Base-by-base conservation (phyloP, 2,888 invertebrate species). In the Cremastobaeus sp. region DNA sequence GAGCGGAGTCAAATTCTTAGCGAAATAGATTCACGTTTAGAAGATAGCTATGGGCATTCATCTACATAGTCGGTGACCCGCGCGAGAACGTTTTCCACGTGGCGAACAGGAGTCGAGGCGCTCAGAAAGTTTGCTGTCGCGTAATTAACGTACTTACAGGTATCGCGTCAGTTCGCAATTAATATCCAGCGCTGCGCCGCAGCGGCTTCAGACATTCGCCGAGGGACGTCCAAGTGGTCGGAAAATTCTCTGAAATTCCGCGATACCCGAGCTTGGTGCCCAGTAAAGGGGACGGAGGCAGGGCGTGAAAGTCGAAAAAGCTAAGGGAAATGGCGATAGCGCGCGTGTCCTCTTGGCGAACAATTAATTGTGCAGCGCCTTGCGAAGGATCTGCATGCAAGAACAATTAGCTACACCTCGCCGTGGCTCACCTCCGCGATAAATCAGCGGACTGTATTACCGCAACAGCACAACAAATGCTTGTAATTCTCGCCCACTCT, bases 341-440 rank as follows among this genome's bases (percentile, higher is more conserved):
- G 47, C 57, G 78, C 73, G 74, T 75, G 73, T 54, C 71, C 71
- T 65, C 52, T 55, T 64, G 72, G 54, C 62, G 77, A 57, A 78
- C 82, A 80, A 84, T 84, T 84, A 84, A 84, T 84, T 83, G 81
- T 78, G 71, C 77, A 77, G 78, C 81, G 74, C 76, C 78, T 76
- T 66, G 77, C 50, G 55, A 64, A 68, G 80, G 79, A 82, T 84
- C 83, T 80, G 82, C 84, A 83, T 83, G 83, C 83, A 84, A 82
- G 84, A 83, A 84, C 84, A 84, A 84, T 84, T 84, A 84, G 84
- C 84, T 84, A 84, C 84, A 84, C 84, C 84, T 84, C 84, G 78
- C 83, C 82, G 84, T 80, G 82, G 83, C 83, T 82, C 81, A 79
- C 81, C 84, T 82, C 77, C 71, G 80, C 82, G 81, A 84, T 84